Percentiles rank a stretch among this genome's conserved stretches.
Evolutionary conservation across 2,113 vertebrate genomes (phyloP).

Genomic region (Vidua chalybeata): DNA sequence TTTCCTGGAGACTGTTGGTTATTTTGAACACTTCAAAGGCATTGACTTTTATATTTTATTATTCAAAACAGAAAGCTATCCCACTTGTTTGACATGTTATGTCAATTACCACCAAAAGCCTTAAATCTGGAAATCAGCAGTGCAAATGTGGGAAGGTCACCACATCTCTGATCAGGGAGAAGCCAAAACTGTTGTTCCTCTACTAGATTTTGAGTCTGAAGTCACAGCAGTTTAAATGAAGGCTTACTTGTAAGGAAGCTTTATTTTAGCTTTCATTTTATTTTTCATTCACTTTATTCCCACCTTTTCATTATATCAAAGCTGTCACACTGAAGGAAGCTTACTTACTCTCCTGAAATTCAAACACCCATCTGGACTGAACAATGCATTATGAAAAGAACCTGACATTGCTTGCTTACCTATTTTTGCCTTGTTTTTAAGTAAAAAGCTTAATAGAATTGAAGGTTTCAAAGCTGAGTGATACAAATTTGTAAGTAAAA

Average conservation of each 20-base stretch:
- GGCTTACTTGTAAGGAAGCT: background rate
- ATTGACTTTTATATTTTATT: background rate
- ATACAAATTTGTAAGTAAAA: background rate
- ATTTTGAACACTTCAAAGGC: background rate
- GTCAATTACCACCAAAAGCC: background rate
- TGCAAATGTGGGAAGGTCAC: background rate
- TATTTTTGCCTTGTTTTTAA: background rate
- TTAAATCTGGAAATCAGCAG: background rate
- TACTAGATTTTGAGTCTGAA: background rate
- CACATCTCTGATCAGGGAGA: background rate
- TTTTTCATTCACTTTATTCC: background rate
- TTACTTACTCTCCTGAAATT: background rate
- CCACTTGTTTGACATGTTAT: background rate
- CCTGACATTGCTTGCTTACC: background rate
- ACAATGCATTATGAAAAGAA: background rate
- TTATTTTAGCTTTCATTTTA: background rate
- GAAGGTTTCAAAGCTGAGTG: background rate
- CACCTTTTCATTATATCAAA: background rate
- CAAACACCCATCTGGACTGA: background rate
- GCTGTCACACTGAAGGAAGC: background rate
- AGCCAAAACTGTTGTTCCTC: background rate
- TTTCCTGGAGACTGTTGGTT: background rate
- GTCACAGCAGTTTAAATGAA: background rate
- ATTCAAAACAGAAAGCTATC: background rate
- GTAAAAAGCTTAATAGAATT: background rate